A percentile compares a stretch with the other conserved stretches of the same genome.
Conservation (phyloP, 2,888 invertebrate species). For the Ophion slaviceki region DNA sequence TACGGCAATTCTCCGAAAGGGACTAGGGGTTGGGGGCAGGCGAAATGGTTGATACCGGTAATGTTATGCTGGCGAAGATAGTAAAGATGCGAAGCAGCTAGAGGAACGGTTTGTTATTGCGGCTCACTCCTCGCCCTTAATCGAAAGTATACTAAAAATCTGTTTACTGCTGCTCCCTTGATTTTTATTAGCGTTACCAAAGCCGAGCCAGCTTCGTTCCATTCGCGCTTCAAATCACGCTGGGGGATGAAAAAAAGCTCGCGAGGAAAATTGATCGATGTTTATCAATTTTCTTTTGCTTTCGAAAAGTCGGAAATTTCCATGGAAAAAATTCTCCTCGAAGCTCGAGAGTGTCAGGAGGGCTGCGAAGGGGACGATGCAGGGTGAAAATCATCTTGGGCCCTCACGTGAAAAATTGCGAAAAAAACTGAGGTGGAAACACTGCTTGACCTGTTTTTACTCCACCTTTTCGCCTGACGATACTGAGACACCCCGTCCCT, state of each 20-base stretch:
- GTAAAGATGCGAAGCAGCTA: slow-evolving; percentile 23
- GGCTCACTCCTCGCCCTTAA: slow-evolving; percentile 31
- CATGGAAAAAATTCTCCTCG: neutral
- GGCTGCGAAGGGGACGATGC: neutral
- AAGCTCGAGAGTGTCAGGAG: neutral
- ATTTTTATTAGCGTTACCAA: slow-evolving; percentile 26
- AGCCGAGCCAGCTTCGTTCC: neutral
- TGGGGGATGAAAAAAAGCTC: neutral
- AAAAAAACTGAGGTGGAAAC: no score
- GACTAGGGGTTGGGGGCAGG: no score
- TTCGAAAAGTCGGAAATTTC: neutral
- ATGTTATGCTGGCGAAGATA: slow-evolving; percentile 6
- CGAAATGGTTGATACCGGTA: slow-evolving; percentile 2
- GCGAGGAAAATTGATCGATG: neutral
- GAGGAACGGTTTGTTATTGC: slow-evolving; percentile 44
- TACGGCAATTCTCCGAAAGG: neutral
- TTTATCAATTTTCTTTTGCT: neutral
- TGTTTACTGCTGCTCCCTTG: slow-evolving; percentile 30
- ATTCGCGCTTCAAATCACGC: neutral
- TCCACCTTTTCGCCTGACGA: neutral
- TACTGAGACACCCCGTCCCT: neutral
- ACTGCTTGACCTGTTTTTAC: neutral
- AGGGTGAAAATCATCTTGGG: neutral
- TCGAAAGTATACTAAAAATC: slow-evolving; percentile 49
- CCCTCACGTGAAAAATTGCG: no score